Percentiles rank a stretch among this genome's conserved stretches.
phyloP scores from a whole-genome alignment of 2,888 invertebrate species.

The Parnassius mnemosyne region DNA sequence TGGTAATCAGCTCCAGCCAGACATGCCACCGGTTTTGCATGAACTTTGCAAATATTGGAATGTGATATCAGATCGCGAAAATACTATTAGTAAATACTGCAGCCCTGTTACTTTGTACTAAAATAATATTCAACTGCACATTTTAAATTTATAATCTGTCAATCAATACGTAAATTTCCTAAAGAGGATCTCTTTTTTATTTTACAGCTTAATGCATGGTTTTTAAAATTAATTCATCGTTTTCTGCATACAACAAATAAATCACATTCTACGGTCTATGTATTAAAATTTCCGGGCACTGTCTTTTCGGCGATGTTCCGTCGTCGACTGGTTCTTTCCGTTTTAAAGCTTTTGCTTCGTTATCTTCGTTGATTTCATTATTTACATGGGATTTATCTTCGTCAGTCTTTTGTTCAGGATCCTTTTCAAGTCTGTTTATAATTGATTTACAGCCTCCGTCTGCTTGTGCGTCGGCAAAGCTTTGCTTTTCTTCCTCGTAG shows the following conservation, averaged over 20 bases:
- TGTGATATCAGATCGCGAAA: conserved; percentile 50
- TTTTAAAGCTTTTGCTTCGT: conserved; percentile 56
- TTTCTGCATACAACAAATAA: conserved; percentile 43
- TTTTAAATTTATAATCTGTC: conserved; percentile 44
- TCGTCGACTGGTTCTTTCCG: conserved; percentile 62
- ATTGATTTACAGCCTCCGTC: conserved; percentile 25
- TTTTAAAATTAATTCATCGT: conserved; percentile 41
- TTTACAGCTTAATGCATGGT: conserved; percentile 51
- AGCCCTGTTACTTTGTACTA: conserved; percentile 46
- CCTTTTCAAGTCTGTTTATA: conserved; percentile 45
- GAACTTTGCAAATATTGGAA: conserved; percentile 58
- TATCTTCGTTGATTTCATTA: conserved; percentile 42
- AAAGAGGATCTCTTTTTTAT: conserved; percentile 47
- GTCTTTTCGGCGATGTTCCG: conserved; percentile 68
- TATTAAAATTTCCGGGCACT: conserved; percentile 61
- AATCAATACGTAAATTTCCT: conserved; percentile 47
- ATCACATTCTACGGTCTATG: conserved; percentile 58
- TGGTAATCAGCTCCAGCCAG: conserved; percentile 70
- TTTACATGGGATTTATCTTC: conserved; percentile 48
- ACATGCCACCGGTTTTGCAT: conserved; percentile 43
- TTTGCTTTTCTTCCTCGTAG: conserved; percentile 37
- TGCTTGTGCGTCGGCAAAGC: conserved; percentile 31
- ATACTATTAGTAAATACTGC: conserved; percentile 40
- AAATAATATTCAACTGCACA: conserved; percentile 27
- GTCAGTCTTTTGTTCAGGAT: conserved; percentile 48